Base-by-base conservation (phyloP, 2,113 vertebrate species). In the Tiliqua scincoides region DNA sequence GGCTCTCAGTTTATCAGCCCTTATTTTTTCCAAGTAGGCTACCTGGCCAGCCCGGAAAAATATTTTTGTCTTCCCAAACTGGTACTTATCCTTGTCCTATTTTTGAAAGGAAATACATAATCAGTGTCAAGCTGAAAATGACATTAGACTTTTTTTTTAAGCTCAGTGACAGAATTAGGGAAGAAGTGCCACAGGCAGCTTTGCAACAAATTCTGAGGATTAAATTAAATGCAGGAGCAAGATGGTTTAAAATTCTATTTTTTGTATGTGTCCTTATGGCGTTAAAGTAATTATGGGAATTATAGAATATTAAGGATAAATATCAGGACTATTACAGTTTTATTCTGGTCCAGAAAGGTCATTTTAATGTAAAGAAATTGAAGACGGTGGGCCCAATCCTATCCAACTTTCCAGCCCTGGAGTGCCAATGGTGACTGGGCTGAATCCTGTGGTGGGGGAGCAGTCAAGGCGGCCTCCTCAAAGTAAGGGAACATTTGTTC, bases 41-140 rank as follows among this genome's bases (percentile, higher is more conserved):
- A 99, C 99, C 96, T 99, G 99, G 71, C 99, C 99, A 0, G 99
- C 98, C 74, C 99, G 97, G 96, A 99, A 99, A 96, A 99, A 99
- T 93, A 99, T 99, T 97, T 99, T 99, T 86, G 98, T 99, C 92
- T 99, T 99, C 82, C 99, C 99, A 96, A 99, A 99, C 95, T 99
- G 99, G 94, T 99, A 99, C 95, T 99, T 99, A 95, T 99, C 99
- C 93, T 98, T 97, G 93, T 99, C 98, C 99, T 99, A 87, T 92
- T 94, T 95, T 74, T 95, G 91, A 93, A 70, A 95, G 89, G 87
- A 97, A 95, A 96, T 90, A 43, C 72, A 94, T n/a, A 82, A 43
- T 93, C 70, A 94, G 92, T 89, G 85, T 88, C 73, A 89, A 84
- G 81, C 90, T 89, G 83, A 88, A 89, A 84, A 57, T 63, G 62